Conservation (phyloP, 2,113 vertebrate species). For the Oreochromis spilurus region DNA sequence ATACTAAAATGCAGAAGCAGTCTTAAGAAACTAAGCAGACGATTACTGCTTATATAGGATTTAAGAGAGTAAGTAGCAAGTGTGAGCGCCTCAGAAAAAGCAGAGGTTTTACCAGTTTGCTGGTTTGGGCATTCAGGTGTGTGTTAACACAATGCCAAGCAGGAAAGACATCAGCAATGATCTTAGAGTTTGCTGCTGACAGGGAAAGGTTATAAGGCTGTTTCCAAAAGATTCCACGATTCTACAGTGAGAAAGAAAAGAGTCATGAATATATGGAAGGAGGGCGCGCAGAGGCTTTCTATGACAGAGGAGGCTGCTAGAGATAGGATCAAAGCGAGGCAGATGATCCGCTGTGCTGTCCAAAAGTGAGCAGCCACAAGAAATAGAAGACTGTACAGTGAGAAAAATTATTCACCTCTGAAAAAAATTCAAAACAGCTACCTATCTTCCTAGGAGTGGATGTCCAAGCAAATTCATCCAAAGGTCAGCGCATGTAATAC, state of each 20-base stretch:
- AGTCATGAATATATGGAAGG: not conserved
- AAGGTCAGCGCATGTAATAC: not conserved
- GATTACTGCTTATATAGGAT: not conserved
- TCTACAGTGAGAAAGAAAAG: not conserved
- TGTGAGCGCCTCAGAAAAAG: not conserved
- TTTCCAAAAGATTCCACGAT: accelerated
- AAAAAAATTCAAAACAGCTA: not conserved
- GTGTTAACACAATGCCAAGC: not conserved
- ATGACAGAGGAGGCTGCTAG: not conserved
- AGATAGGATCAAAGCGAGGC: not conserved
- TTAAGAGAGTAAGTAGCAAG: not conserved
- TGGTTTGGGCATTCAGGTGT: not conserved
- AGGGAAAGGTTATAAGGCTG: not conserved
- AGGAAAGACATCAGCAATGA: not conserved
- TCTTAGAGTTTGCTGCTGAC: not conserved
- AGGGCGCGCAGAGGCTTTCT: not conserved
- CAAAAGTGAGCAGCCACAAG: not conserved
- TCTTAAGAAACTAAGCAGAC: not conserved
- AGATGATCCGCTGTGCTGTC: not conserved
- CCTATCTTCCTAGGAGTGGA: not conserved
- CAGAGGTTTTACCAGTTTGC: not conserved
- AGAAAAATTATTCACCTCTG: not conserved
- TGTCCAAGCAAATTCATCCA: not conserved
- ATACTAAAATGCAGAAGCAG: not conserved
- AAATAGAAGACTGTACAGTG: not conserved